Percentiles rank a stretch among this genome's conserved stretches.
Conservation (phyloP, 2,888 invertebrate species). For the Orchesellides sinensis region DNA sequence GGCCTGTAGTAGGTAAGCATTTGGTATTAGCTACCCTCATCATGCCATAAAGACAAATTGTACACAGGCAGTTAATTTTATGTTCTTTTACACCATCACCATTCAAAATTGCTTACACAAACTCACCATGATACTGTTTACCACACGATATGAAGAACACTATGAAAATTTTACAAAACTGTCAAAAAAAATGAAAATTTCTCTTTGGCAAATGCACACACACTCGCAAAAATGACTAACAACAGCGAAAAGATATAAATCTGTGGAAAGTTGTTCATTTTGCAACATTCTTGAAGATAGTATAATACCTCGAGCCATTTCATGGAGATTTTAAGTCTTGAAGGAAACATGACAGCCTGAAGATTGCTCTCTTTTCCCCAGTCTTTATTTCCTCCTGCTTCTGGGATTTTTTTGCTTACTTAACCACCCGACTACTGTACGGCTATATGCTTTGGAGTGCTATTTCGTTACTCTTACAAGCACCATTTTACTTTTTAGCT, state of each 20-base stretch:
- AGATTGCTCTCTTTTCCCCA: slow-evolving; percentile 13
- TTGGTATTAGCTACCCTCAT: neutral
- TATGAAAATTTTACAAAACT: no score
- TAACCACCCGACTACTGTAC: neutral
- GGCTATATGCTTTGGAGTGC: neutral
- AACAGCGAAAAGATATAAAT: neutral
- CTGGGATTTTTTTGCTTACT: neutral
- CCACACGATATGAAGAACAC: neutral
- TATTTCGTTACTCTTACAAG: neutral
- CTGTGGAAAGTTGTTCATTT: neutral
- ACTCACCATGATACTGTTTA: neutral
- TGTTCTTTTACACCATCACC: neutral
- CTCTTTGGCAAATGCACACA: neutral
- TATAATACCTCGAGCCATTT: slow-evolving; percentile 11
- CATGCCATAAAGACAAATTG: neutral
- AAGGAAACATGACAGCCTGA: slow-evolving; percentile 46
- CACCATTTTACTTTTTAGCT: neutral
- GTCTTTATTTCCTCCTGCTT: neutral
- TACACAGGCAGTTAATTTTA: slow-evolving; percentile 41
- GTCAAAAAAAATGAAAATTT: no score
- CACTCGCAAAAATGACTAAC: neutral
- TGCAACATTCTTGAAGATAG: neutral
- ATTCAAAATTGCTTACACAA: neutral
- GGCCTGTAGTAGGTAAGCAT: slow-evolving; percentile 11
- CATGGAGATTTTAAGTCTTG: slow-evolving; percentile 32